phyloP scores from a whole-genome alignment of 2,797 vertebrate species.

The Pseudomugil gertrudae region DNA sequence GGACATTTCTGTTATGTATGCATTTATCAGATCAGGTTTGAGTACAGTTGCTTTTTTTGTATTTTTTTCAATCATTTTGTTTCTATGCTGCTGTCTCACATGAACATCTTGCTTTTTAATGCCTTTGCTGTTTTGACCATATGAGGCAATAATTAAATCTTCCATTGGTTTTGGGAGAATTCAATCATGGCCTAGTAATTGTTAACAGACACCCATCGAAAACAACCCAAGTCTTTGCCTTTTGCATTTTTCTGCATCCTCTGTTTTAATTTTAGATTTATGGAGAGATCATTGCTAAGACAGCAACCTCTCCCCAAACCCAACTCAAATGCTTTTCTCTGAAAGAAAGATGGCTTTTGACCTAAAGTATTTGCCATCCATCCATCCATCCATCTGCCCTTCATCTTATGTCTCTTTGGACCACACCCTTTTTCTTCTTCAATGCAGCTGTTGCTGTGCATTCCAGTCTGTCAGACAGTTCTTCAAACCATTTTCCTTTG shows the following conservation, averaged over 20 bases:
- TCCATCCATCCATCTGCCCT: constrained; percentile 55
- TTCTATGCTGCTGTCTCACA: constrained; percentile 31
- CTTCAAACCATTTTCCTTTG: constrained; percentile 51
- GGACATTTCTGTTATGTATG: background rate
- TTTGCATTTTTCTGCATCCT: constrained; percentile 64
- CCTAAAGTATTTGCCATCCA: constrained; percentile 64
- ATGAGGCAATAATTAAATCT: constrained; percentile 63
- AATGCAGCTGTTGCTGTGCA: constrained; percentile 31
- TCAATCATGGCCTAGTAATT: constrained; percentile 78
- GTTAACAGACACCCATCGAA: constrained; percentile 78
- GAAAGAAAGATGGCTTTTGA: constrained; percentile 57
- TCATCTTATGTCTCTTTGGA: constrained; percentile 53
- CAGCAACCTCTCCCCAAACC: constrained; percentile 58
- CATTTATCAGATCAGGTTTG: constrained; percentile 9
- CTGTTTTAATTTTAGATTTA: constrained; percentile 78
- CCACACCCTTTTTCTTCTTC: constrained; percentile 51
- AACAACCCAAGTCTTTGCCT: constrained; percentile 59
- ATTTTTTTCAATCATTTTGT: constrained; percentile 30
- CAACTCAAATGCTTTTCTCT: constrained; percentile 44
- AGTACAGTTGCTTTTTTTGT: background rate
- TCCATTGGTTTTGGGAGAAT: constrained; percentile 74
- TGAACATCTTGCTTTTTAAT: constrained; percentile 34
- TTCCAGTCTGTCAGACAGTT: constrained; percentile 49
- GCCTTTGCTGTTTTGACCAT: constrained; percentile 61
- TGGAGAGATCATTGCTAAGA: constrained; percentile 67